A percentile compares a stretch with the other conserved stretches of the same genome.
Conservation (phyloP, 2,888 invertebrate species). For the Luperina testacea region DNA sequence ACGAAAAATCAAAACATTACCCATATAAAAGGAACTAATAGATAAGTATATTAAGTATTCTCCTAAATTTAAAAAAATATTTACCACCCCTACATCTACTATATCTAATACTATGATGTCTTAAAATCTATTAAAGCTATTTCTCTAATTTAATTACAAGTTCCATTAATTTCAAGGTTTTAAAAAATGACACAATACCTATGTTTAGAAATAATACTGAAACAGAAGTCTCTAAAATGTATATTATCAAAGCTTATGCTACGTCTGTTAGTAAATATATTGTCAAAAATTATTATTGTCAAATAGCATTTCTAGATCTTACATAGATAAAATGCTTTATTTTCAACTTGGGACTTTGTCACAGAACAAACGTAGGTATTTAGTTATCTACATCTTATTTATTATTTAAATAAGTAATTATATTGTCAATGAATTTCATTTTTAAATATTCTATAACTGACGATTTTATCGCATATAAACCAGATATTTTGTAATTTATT, state of each 20-base stretch:
- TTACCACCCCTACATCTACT: slow-evolving; percentile 67
- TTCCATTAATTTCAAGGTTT: slow-evolving; percentile 48
- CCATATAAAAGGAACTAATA: slow-evolving; percentile 58
- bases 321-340: slow-evolving; percentile 1
- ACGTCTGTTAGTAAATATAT: slow-evolving; percentile 72
- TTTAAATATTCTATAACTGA: slow-evolving; percentile 22
- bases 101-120: slow-evolving; percentile 65
- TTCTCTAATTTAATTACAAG: slow-evolving; percentile 79
- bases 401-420: slow-evolving; percentile 10
- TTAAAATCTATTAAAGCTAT: slow-evolving; percentile 88
- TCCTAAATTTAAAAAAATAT: slow-evolving; percentile 64
- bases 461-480: slow-evolving; percentile 57
- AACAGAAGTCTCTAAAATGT: slow-evolving; percentile 59
- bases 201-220: slow-evolving; percentile 55
- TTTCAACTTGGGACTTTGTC: neutral
- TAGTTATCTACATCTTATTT: slow-evolving; percentile 24
- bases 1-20: slow-evolving; percentile 49
- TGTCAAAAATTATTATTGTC: slow-evolving; percentile 74
- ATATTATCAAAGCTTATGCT: slow-evolving; percentile 66
- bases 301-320: slow-evolving; percentile 21
- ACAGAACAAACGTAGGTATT: slow-evolving; percentile 5
- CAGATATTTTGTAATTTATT: slow-evolving; percentile 49
- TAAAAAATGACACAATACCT: slow-evolving; percentile 47
- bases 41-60: slow-evolving; percentile 44
- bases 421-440: slow-evolving; percentile 24